Evolutionary conservation across 1,140 invertebrate species (phyloP), one percentile per base, ranked within the genome.

Genomic region (Alviniconcha marisindica): DNA sequence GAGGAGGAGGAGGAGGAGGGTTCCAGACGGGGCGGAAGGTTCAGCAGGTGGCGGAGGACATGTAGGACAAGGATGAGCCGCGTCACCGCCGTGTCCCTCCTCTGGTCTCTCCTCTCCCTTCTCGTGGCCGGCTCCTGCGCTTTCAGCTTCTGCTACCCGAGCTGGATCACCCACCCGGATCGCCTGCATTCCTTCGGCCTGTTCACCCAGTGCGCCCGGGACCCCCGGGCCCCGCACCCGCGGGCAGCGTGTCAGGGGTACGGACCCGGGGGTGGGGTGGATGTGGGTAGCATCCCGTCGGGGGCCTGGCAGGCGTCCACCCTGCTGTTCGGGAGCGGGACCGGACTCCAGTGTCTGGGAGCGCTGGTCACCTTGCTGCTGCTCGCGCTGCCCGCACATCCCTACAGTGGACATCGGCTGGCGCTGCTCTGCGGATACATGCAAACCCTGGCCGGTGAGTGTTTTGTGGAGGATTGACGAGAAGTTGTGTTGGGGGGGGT

Each of bases 81-180:
- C 3, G 24, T 88, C 33, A 87, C 89, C 4, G 89, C 89, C 18
- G 87, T 92, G 10, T 83, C 87, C 24, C 69, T 91, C 51, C 85
- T 93, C 36, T 93, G 92, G 92, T 84, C 88, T 12, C 81, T 92
- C 18, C 83, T 93, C 24, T 92, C 92, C 3, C 82, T 92, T 38
- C 84, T 91, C 40, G 91, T 93, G 7, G 91, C 91, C 31, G 87
- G 77, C 38, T 79, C 88, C 1, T 87, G 87, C 66, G 85, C 88
- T 1, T 88, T 91, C 48, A 88, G 90, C 51, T 90, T 93, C 82
- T 71, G 90, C 40, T 91, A 92, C 71, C 92, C 92, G 5, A 86
- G 84, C 54, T 93, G 92, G 92, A 84, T 92, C 51, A 54, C 90
- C 5, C 85, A 90, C 60, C 83, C 87, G 36, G 87, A 90, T 42